Evolutionary conservation across 2,113 vertebrate genomes (phyloP).

Genomic region (Melozone crissalis): DNA sequence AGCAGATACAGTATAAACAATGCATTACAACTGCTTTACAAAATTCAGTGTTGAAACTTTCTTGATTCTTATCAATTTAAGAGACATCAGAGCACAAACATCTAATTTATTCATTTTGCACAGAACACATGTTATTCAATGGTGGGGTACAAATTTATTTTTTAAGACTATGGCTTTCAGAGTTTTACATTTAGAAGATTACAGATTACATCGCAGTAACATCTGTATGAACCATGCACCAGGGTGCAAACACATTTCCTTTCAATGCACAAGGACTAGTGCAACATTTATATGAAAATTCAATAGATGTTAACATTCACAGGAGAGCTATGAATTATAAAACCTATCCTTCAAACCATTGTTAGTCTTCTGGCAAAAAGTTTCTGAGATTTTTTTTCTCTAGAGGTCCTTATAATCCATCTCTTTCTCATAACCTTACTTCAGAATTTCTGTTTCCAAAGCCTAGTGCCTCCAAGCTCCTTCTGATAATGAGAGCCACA

Average conservation of each 20-base stretch:
- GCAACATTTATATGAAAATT: conserved; percentile 16
- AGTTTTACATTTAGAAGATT: conserved; percentile 21
- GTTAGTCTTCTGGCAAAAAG: neutral
- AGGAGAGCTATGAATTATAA: neutral
- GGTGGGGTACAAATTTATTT: neutral
- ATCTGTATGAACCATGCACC: neutral
- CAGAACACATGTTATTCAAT: neutral
- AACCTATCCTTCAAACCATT: neutral
- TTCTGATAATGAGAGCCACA: neutral
- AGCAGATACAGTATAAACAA: conserved; percentile 52
- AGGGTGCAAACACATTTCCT: conserved; percentile 27
- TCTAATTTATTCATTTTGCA: conserved; percentile 16
- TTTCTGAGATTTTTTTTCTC: neutral
- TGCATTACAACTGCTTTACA: conserved; percentile 36
- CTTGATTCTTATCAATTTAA: conserved; percentile 16
- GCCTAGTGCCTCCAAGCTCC: neutral
- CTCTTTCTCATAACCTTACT: neutral
- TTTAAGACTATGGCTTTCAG: conserved; percentile 48
- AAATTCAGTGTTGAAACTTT: neutral
- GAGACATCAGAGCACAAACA: conserved; percentile 41
- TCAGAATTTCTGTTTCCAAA: neutral
- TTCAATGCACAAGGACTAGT: conserved; percentile 24
- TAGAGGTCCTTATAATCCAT: neutral
- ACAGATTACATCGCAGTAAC: conserved; percentile 9
- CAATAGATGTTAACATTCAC: neutral